Percentiles rank a stretch among this genome's conserved stretches.
phyloP scores from a whole-genome alignment of 2,797 vertebrate genomes.

The Fringilla coelebs region DNA sequence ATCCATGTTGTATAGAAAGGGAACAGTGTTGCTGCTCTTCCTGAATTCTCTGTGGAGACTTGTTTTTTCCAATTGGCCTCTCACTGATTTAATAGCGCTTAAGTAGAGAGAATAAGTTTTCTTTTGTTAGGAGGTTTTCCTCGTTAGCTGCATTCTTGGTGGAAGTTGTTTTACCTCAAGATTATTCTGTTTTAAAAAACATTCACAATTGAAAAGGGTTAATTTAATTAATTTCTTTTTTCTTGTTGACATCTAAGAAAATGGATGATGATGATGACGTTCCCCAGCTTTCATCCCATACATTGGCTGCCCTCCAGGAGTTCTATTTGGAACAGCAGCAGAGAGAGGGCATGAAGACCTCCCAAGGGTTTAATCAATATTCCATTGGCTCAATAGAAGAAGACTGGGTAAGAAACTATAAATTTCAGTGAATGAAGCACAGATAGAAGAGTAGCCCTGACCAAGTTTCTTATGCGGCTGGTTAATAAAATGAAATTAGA shows the following conservation, averaged over 20 bases:
- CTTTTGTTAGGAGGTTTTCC: not conserved
- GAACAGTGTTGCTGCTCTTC: not conserved
- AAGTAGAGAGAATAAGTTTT: not conserved
- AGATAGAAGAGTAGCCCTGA: not conserved
- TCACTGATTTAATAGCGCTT: not conserved
- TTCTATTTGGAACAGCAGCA: constrained; percentile 83
- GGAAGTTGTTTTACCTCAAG: not conserved
- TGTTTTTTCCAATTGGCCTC: not conserved
- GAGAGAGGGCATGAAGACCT: constrained; percentile 41
- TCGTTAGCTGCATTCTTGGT: not conserved
- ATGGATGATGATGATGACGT: constrained; percentile 86
- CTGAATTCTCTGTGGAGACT: not conserved
- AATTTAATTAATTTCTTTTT: not conserved
- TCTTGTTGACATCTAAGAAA: constrained; percentile 2
- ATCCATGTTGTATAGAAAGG: not conserved
- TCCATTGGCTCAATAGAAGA: constrained; percentile 85
- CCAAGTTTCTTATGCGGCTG: not conserved
- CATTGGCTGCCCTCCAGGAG: constrained; percentile 88
- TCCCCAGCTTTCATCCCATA: constrained; percentile 84
- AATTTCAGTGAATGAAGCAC: not conserved
- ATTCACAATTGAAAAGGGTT: not conserved
- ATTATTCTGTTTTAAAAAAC: not conserved
- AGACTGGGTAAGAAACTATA: constrained; percentile 85
- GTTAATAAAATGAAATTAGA: not conserved
- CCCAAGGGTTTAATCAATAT: constrained; percentile 66